Evolutionary conservation across 2,113 vertebrate species (phyloP).

Genomic region (Grallaria varia): DNA sequence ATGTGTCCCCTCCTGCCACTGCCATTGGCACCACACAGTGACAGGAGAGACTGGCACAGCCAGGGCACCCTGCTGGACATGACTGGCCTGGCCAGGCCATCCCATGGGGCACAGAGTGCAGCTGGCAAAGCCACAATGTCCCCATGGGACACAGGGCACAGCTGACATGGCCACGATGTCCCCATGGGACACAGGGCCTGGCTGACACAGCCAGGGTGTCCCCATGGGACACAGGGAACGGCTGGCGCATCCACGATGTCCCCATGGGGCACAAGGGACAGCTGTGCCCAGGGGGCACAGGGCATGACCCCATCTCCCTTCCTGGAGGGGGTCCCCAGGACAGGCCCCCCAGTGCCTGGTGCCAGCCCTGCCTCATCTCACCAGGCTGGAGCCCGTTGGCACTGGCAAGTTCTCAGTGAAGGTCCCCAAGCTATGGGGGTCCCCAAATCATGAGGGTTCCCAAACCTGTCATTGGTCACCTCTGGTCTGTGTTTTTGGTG

Average conservation of each 20-base stretch:
- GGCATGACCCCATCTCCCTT: background rate
- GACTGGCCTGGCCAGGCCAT: background rate
- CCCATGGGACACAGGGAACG: background rate
- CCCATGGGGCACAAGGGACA: background rate
- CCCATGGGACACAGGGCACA: background rate
- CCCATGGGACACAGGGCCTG: background rate
- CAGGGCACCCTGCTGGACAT: fast-evolving
- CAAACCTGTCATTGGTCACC: background rate
- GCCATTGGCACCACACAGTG: background rate
- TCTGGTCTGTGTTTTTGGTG: background rate
- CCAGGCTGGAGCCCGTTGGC: background rate
- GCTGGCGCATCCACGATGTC: no score
- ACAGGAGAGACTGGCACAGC: background rate
- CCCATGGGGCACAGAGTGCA: background rate
- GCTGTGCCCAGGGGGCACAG: background rate
- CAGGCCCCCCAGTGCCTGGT: background rate
- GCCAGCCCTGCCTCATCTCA: background rate
- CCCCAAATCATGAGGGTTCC: background rate
- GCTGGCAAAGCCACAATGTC: background rate
- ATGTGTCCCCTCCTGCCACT: conserved; percentile 27
- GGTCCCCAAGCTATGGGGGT: background rate
- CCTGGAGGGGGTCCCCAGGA: background rate
- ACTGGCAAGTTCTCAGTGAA: fast-evolving
- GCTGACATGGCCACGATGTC: background rate
- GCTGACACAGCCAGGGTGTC: background rate